Evolutionary conservation across 2,797 vertebrate species (phyloP), one percentile per base, ranked within the genome.

Genomic region (Lacerta viridis): DNA sequence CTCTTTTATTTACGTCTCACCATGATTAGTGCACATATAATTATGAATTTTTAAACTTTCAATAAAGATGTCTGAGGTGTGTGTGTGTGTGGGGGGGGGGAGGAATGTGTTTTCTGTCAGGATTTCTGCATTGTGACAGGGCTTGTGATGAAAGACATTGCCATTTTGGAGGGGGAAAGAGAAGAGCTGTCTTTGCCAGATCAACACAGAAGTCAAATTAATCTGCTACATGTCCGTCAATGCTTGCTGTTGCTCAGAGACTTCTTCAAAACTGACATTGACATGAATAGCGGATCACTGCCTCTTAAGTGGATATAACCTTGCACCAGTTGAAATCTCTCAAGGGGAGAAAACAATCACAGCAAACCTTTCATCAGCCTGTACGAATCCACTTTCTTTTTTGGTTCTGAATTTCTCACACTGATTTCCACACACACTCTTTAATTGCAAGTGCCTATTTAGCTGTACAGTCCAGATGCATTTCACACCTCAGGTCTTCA

Each of bases 231-330:
- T 82, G 85, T 79, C 85, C 66, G 91, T 95, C 95, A 95, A 91
- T 94, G 93, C 94, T 95, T 94, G 91, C 91, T 94, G 90, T 89
- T 92, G 89, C 95, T 95, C 92, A 93, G 83, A 92, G 86, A 88
- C 46, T 92, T 93, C 90, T 79, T 76, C 75, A 93, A 93, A 92
- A 55, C 88, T 75, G 93, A 94, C 93, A 15, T 88, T 92, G 92
- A 89, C 94, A 93, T 94, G 95, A 95, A 95, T 94, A 94, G 76
- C 78, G 79, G 91, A 85, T 96, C 90, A 87, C 92, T 93, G 92
- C 95, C 91, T 87, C 81, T 92, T 92, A 93, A 96, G 93, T 93
- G 93, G 90, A 94, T 95, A 93, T 93, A 94, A 90, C 89, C 92
- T 94, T 84, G 88, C 88, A 91, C 88, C 85, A 94, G 88, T 92